phyloP scores from a whole-genome alignment of 1,140 invertebrate species.

The Dermatophagoides farinae region DNA sequence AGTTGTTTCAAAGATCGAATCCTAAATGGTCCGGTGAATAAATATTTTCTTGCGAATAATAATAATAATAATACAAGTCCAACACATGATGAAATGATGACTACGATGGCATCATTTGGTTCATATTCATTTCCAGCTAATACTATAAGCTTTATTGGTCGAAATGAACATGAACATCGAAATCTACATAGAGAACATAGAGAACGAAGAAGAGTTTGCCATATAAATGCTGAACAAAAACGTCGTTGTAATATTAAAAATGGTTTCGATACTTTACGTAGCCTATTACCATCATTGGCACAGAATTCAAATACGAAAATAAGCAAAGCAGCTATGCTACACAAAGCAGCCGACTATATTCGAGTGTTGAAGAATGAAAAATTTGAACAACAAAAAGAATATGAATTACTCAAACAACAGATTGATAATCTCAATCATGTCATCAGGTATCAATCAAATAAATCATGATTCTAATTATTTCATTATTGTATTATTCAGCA shows the following conservation, averaged over 20 bases:
- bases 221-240: constrained; percentile 95
- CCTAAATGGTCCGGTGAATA: too few species aligned
- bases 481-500: constrained; percentile 21
- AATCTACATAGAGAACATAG: constrained; percentile 26
- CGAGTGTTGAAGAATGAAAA: constrained; percentile 65
- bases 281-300: constrained; percentile 65
- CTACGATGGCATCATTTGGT: too few species aligned
- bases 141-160: background rate
- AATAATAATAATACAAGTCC: too few species aligned
- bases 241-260: constrained; percentile 90
- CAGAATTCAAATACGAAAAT: constrained; percentile 77
- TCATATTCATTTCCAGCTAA: background rate
- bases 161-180: constrained; percentile 20
- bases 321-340: constrained; percentile 80
- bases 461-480: background rate
- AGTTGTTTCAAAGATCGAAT: too few species aligned
- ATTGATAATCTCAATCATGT: constrained; percentile 72
- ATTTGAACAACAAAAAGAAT: constrained; percentile 67
- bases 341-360: constrained; percentile 82
- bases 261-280: constrained; percentile 82
- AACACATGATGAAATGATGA: too few species aligned
- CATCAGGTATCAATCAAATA: constrained; percentile 45
- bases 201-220: constrained; percentile 35
- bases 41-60: too few species aligned
- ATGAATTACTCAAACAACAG: constrained; percentile 54